Conservation (phyloP, 2,113 vertebrate species). For the Megaceryle maxima region DNA sequence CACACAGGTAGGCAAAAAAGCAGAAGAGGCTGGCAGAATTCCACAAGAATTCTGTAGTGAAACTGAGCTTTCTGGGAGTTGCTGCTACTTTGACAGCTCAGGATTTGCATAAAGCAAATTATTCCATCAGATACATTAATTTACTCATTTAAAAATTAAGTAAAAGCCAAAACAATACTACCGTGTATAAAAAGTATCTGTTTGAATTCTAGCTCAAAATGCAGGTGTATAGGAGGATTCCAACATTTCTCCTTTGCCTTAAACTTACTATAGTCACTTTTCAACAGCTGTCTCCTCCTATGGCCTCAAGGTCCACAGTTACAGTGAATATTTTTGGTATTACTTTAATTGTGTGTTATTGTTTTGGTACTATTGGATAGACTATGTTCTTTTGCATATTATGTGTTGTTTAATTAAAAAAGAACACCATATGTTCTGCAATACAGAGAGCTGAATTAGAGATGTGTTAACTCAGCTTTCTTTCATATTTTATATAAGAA, state of each 20-base stretch:
- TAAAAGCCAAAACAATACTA: background rate
- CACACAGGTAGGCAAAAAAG: accelerated
- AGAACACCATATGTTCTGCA: conserved; percentile 56
- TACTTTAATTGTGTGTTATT: conserved; percentile 7
- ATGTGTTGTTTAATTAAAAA: conserved; percentile 41
- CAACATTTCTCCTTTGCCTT: background rate
- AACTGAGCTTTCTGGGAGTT: background rate
- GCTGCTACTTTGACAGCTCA: background rate
- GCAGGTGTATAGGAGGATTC: background rate
- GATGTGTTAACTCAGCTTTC: conserved; percentile 62
- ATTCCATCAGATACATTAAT: background rate
- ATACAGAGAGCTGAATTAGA: conserved; percentile 32
- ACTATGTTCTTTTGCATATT: background rate
- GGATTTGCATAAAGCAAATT: conserved; percentile 1
- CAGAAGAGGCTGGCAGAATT: background rate
- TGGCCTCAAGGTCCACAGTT: background rate
- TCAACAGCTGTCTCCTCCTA: background rate
- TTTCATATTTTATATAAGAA: conserved; percentile 70
- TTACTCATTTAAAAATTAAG: background rate
- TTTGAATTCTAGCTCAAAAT: background rate
- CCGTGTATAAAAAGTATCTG: background rate
- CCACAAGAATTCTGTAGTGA: background rate
- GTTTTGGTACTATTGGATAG: background rate
- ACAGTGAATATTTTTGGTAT: background rate
- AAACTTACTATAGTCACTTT: background rate